Evolutionary conservation across 2,888 invertebrate genomes (phyloP).

Genomic region (Eudasyphora cyanicolor): DNA sequence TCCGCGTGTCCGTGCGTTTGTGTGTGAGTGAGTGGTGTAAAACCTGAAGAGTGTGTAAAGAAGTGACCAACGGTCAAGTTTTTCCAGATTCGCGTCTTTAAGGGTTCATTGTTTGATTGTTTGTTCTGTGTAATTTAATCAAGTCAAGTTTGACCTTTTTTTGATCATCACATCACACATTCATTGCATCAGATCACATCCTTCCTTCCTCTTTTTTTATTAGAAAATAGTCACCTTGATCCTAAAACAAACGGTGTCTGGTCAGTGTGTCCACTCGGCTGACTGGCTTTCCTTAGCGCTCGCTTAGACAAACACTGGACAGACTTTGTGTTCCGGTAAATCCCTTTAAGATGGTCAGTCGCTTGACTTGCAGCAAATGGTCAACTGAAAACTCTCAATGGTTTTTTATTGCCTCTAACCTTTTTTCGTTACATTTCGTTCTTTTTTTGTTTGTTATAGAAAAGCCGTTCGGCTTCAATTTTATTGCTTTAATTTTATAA

Average conservation of each 20-base stretch:
- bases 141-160: slow-evolving; percentile 65
- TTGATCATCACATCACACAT: slow-evolving; percentile 47
- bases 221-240: too few relatives aligned
- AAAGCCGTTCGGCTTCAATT: too few relatives aligned
- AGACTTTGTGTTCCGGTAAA: slow-evolving; percentile 41
- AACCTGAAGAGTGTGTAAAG: neutral
- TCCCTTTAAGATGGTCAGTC: slow-evolving; percentile 59
- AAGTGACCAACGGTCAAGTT: slow-evolving; percentile 64
- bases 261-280: slow-evolving; percentile 52
- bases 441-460: too few relatives aligned
- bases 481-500: slow-evolving; percentile 2
- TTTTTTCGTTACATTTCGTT: slow-evolving; percentile 60
- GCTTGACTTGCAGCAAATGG: slow-evolving; percentile 62
- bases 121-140: slow-evolving; percentile 62
- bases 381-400: slow-evolving; percentile 56
- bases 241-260: slow-evolving; percentile 56
- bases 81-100: slow-evolving; percentile 40
- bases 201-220: slow-evolving; percentile 40
- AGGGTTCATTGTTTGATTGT: slow-evolving; percentile 33
- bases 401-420: slow-evolving; percentile 60
- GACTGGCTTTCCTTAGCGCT: slow-evolving; percentile 34
- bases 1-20: too few relatives aligned
- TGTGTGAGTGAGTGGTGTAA: too few relatives aligned
- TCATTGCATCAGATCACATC: slow-evolving; percentile 44
- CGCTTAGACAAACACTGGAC: slow-evolving; percentile 56